These are phyloP conservation scores for Musca vetustissima DNA, from an alignment of 1,140 invertebrate species.

Conservation along the genomic window DNA sequence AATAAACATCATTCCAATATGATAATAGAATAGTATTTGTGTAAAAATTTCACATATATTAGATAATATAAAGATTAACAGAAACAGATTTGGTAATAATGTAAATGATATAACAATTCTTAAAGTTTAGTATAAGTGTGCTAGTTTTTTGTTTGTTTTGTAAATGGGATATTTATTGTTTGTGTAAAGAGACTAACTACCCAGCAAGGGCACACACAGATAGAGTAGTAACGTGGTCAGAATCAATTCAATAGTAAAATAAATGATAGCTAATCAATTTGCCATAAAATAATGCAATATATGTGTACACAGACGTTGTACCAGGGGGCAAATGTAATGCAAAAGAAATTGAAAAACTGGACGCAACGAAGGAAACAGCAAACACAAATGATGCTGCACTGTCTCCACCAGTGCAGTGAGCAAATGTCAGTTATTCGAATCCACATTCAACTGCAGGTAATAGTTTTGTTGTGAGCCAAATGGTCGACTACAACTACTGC, in stretches of 20 bases:
- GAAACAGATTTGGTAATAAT: no score
- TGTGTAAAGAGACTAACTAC: no score
- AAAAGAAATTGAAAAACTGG: slow-evolving; percentile 42
- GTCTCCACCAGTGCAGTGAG: slow-evolving; percentile 39
- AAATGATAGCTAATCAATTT: slow-evolving; percentile 30
- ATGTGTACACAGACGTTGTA: slow-evolving; percentile 48
- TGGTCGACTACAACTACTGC: slow-evolving; percentile 16
- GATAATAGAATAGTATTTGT: no score
- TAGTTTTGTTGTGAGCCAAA: slow-evolving; percentile 1
- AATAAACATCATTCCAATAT: no score
- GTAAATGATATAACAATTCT: no score
- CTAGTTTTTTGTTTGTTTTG: no score
- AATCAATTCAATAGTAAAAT: background rate
- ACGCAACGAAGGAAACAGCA: slow-evolving; percentile 43
- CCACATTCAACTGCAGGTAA: slow-evolving; percentile 32
- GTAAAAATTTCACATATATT: no score
- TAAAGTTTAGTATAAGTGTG: no score
- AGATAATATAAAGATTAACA: no score
- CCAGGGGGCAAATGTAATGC: slow-evolving; percentile 47
- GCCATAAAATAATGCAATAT: slow-evolving; percentile 47
- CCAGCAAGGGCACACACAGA: no score
- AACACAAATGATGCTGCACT: slow-evolving; percentile 47
- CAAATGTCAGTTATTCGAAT: slow-evolving; percentile 46
- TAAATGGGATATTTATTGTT: no score
- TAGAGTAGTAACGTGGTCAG: background rate